Evolutionary conservation across 2,113 vertebrate genomes (phyloP), one percentile per base, ranked within the genome.

Genomic region (Epinephelus lanceolatus): DNA sequence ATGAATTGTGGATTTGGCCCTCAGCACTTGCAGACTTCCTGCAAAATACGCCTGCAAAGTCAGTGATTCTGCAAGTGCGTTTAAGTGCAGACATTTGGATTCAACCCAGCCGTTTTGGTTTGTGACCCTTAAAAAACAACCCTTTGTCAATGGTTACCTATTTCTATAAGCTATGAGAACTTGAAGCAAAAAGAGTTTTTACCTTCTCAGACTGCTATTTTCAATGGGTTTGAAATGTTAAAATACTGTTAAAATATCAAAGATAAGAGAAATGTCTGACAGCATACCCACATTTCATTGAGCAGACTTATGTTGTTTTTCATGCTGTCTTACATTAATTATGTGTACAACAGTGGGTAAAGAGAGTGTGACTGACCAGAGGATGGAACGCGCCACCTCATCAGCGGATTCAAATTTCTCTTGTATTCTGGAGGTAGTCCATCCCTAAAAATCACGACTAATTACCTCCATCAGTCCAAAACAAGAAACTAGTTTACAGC

Each of bases 401-500:
- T 59, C 23, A 71, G 23, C 17, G 14, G 33, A 68, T 75, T 83
- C 15, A 71, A 63, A 68, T 56, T 71, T 63, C 37, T 81, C 30
- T 67, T 70, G 15, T 68, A 52, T 80, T 47, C 65, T 79, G 86
- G 67, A 81, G 25, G 14, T 33, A 56, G 51, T 52, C 52, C 0
- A 73, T 77, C 74, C 67, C 51, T 71, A 57, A 72, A 73, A 86
- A 84, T 85, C 72, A 72, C 14, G 1, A 72, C 65, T 86, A 81
- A 90, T 87, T 81, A 80, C 71, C 74, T 78, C 63, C 80, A 78
- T 74, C 60, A 76, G 88, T 84, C 62, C 67, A 82, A 81, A 87
- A 84, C 72, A 80, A 81, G 76, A 68, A 66, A 60, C 57, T 65
- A 76, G 57, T 89, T 85, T 90, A 67, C 72, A 52, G 76, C 74